A percentile compares a stretch with the other conserved stretches of the same genome.
These are phyloP conservation scores for Plecturocebus donacophilus DNA, from an alignment of 2,113 vertebrate species.

Conservation along the genomic window DNA sequence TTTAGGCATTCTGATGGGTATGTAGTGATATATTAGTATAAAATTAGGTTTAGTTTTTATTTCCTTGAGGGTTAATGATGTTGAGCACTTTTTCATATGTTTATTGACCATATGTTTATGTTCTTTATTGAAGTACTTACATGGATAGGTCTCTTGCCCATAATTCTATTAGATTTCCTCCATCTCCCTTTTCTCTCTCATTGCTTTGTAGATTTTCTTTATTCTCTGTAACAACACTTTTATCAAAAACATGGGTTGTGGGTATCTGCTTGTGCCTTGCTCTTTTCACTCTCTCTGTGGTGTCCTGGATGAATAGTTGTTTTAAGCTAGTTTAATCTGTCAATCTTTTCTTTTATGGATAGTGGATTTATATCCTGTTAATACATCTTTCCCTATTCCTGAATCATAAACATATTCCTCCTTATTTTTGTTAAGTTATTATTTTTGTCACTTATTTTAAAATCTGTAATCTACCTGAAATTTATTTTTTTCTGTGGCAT, in stretches of 20 bases:
- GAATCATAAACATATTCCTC: neutral
- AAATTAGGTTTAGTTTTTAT: neutral
- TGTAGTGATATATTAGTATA: neutral
- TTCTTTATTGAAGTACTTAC: neutral
- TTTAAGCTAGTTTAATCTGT: constrained; percentile 5
- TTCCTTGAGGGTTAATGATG: neutral
- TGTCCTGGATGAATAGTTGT: neutral
- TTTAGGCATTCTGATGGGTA: neutral
- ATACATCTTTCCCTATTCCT: neutral
- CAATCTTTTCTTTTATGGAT: neutral
- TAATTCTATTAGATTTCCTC: neutral
- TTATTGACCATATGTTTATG: neutral
- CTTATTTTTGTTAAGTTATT: constrained; percentile 30
- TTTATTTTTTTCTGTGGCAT: neutral
- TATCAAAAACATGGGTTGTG: neutral
- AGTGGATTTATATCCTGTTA: neutral
- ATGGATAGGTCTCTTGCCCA: neutral
- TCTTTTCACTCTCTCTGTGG: neutral
- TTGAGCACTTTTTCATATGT: neutral
- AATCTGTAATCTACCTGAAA: neutral
- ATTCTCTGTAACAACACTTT: neutral
- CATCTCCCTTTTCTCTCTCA: neutral
- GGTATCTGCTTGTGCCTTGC: neutral
- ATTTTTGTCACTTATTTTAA: neutral
- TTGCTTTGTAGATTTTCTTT: neutral